phyloP scores from a whole-genome alignment of 2,113 vertebrate species.

The Asarcornis scutulata region DNA sequence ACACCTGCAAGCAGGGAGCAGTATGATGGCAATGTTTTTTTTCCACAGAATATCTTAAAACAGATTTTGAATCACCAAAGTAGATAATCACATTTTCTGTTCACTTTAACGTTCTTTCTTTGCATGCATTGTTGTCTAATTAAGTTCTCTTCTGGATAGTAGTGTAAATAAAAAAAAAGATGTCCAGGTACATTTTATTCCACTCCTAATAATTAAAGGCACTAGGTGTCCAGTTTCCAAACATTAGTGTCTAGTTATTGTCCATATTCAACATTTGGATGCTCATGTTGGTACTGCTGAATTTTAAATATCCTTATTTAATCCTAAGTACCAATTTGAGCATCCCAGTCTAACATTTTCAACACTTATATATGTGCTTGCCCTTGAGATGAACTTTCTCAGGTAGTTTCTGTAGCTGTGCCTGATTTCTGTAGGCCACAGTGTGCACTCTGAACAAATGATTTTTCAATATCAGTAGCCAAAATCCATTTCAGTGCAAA shows the following conservation, averaged over 20 bases:
- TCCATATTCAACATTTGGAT: neutral
- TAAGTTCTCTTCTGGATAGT: neutral
- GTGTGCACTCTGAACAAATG: neutral
- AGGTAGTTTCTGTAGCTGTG: neutral
- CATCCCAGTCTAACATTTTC: neutral
- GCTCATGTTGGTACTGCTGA: neutral
- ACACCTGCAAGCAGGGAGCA: neutral
- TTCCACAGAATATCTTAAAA: neutral
- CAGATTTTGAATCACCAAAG: neutral
- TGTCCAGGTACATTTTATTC: neutral
- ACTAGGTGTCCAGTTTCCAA: neutral
- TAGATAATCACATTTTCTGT: neutral
- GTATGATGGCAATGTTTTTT: neutral
- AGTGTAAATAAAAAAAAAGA: neutral
- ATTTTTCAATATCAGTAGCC: neutral
- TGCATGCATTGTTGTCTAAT: neutral
- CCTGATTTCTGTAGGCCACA: neutral
- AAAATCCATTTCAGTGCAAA: conserved; percentile 12
- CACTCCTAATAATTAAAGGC: neutral
- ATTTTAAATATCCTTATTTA: neutral
- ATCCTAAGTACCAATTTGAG: neutral
- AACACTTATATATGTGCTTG: neutral
- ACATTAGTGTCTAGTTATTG: neutral
- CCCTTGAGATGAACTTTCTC: neutral
- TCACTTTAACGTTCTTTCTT: neutral